Conservation (phyloP, 1,140 invertebrate genomes). For the Drosophila serrata region DNA sequence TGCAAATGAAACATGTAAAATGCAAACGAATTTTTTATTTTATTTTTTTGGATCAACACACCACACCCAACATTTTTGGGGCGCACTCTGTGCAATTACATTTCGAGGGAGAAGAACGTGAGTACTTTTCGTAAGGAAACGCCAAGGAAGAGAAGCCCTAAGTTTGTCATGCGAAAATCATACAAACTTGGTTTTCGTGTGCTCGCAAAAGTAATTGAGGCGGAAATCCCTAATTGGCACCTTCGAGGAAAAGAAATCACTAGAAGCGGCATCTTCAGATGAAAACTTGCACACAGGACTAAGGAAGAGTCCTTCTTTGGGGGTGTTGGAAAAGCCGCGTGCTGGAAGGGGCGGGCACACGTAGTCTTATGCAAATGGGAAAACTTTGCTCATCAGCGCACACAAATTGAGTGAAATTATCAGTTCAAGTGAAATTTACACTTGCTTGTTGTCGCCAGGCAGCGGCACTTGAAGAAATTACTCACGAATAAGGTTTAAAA, state of each 20-base stretch:
- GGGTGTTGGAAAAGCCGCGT: slow-evolving; percentile 1
- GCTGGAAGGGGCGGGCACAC: slow-evolving; percentile 49
- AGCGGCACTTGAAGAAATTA: slow-evolving; percentile 25
- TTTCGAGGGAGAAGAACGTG: slow-evolving; percentile 9
- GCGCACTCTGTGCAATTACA: slow-evolving; percentile 53
- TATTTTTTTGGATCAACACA: no score
- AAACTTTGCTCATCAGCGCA: slow-evolving; percentile 83
- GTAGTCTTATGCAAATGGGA: slow-evolving; percentile 80
- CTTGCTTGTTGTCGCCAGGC: slow-evolving; percentile 66
- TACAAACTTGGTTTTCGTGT: slow-evolving; percentile 82
- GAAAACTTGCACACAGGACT: slow-evolving; percentile 42
- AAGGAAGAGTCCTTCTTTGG: neutral
- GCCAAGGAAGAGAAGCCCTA: slow-evolving; percentile 52
- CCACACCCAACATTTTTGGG: slow-evolving; percentile 40
- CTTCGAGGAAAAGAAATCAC: slow-evolving; percentile 67
- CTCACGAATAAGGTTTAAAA: neutral
- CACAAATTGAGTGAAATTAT: slow-evolving; percentile 84
- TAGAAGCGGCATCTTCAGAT: slow-evolving; percentile 33
- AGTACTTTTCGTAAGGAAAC: slow-evolving; percentile 16
- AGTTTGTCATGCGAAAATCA: slow-evolving; percentile 84
- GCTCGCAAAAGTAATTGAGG: slow-evolving; percentile 81
- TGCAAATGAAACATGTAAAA: slow-evolving; percentile 67
- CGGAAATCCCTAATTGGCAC: slow-evolving; percentile 84
- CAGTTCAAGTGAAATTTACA: slow-evolving; percentile 84
- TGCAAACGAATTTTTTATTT: slow-evolving; percentile 66